Evolutionary conservation across 2,797 vertebrate species (phyloP).

Genomic region (Pyrrhura leucotis): DNA sequence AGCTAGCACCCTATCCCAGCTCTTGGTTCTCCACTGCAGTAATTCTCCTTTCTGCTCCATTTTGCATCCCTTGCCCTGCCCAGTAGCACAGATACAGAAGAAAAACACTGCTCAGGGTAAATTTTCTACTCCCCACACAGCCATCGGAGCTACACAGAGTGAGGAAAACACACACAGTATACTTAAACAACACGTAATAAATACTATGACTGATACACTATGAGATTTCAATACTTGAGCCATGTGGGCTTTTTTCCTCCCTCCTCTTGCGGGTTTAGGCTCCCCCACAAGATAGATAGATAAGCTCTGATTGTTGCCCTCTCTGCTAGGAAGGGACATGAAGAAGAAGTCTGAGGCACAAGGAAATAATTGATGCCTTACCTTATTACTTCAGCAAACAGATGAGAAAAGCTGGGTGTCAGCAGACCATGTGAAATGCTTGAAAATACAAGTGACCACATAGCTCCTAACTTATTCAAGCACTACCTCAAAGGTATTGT

Average conservation of each 20-base stretch:
- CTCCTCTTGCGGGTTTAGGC: not conserved
- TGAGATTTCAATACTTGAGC: not conserved
- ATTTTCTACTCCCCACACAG: not conserved
- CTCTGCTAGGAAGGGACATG: not conserved
- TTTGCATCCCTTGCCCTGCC: accelerated
- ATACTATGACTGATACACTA: not conserved
- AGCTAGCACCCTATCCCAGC: not conserved
- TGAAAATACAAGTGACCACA: not conserved
- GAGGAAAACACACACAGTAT: accelerated
- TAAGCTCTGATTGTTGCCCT: not conserved
- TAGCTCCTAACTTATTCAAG: not conserved
- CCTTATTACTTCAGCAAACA: not conserved
- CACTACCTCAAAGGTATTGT: not conserved
- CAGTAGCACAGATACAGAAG: not conserved
- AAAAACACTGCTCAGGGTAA: not conserved
- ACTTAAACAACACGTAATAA: not conserved
- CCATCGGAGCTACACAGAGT: not conserved
- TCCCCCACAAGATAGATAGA: not conserved
- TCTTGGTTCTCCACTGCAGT: not conserved
- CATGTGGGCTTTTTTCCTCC: not conserved
- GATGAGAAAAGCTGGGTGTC: not conserved
- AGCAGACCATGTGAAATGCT: not conserved
- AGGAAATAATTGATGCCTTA: not conserved
- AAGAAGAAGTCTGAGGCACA: not conserved
- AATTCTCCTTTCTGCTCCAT: not conserved